Base-by-base conservation (phyloP, 2,888 invertebrate species). In the Callyntrura sp. region DNA sequence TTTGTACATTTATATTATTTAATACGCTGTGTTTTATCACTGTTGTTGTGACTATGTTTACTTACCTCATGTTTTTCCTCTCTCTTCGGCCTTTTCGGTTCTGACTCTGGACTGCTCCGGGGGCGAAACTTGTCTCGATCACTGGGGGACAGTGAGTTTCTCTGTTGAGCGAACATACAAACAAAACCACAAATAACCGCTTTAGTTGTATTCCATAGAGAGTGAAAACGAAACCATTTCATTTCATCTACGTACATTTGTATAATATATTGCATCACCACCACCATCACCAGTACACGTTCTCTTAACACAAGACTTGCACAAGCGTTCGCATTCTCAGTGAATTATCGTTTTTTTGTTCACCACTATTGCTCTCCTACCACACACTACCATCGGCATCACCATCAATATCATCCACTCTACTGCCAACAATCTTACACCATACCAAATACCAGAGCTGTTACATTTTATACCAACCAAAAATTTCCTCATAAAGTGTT, bases 91-190 rank as follows among this genome's bases (percentile, higher is more conserved):
- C 97, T 97, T 95, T 97, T 97, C 93, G 97, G 95, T 85, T 93
- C 93, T 81, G 93, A 92, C 85, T 92, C 92, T 60, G 96, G 96
- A 17, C 97, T 97, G 95, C 97, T 97, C 94, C 97, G 95, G 93
- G 97, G 96, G 94, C 97, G 96, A 94, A 97, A 97, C 94, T 97
- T 97, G 95, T 97, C 97, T 94, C 97, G 95, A 94, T 97, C 97
- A 85, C 97, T 97, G 11, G 98, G 98, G 90, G 97, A 97, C 95
- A 97, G 97, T 94, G 97, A 97, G 95, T 97, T 97, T 94, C 97
- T 96, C 97, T 97, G 96, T 65, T 95, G 43, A 60, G 48, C 28
- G 60, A 86, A 86, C 78, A 86, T 86, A 78, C 62, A 86, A 86
- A 78, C 68, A 92, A 92, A 93, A 92, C 84, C 90, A 90, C 88